Evolutionary conservation across 2,113 vertebrate genomes (phyloP), one percentile per base, ranked within the genome.

Genomic region (Brachirus orientalis): DNA sequence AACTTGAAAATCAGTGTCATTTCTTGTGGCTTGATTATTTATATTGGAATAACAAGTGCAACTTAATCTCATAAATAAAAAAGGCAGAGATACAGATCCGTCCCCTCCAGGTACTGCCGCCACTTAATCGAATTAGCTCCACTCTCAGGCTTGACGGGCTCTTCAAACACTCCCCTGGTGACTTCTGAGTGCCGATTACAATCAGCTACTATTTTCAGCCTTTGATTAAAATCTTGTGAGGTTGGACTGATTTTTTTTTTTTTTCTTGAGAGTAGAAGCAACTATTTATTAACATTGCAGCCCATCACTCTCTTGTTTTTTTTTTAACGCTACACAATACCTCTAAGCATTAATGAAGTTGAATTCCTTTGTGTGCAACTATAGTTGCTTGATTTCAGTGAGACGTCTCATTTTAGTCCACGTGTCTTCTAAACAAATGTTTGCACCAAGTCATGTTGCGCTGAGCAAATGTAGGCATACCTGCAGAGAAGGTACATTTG

Each of bases 41-140:
- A 88, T 91, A 89, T 89, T 89, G 88, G 86, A 90, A 90, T 92
- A 91, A 91, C 87, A 91, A 88, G 90, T 85, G 54, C 51, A 71
- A 83, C 84, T 85, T 92, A 89, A 92, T 93, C 90, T 88, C 88
- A 88, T 92, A 91, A 93, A 92, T 91, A 90, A 90, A 90, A 89
- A 89, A 92, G 87, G 77, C 72, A 87, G 74, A 83, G 89, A 92
- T 90, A 86, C 77, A 70, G 86, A 91, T 90, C 88, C 80, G 79
- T 89, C 89, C 92, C 91, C 90, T 92, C 90, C 89, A 92, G 90
- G 91, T 94, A 90, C 80, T 69, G 89, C 82, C 76, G 73, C 81
- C 88, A 84, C 90, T 92, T 94, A 93, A 92, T 93, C 87, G 86
- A 90, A 92, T 93, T 93, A 92, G 90, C 90, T 86, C 88, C 87